Base-by-base conservation (phyloP, 2,888 invertebrate species). In the Pterostichus niger region DNA sequence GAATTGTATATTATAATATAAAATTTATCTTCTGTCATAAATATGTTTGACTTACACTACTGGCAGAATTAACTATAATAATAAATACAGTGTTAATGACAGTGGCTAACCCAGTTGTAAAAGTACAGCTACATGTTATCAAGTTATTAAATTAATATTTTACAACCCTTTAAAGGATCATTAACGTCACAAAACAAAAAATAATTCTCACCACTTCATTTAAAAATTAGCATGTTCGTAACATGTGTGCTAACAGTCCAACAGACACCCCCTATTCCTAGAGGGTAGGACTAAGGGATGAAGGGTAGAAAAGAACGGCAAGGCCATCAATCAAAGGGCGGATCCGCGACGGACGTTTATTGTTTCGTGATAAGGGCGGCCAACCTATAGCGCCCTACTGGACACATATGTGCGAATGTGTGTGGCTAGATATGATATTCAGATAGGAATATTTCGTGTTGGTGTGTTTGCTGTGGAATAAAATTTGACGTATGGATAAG, bases 311-410 rank as follows among this genome's bases (percentile, higher is more conserved):
- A 9, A 5, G 56, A 24, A 24, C 64, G 31, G n/a, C 64, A 79
- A 52, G 64, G 79, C 64, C 24, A 80, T 80, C 79, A 80, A 80
- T 80, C 79, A 80, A 68, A 80, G 68, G 79, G 64, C 68, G 79
- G 40, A 80, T 64, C 13, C 68, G 33, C 46, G 31, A 15, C 68
- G 33, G 79, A 80, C 79, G 79, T 80, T 80, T 80, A 80, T 80
- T 80, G 79, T 64, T 80, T 64, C 68, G 31, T 49, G 79, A 80
- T 80, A 80, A 64, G 64, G 79, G 78, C 64, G 31, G 17, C 13
- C 64, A 61, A 64, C 64, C 35, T 64, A 13, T 35, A n/a, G 68
- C 44, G 44, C 7, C 6, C n/a, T 40, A 68, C 68, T 44, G 68
- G 68, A 68, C 68, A 68, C 40, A 68, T 68, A 68, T 68, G 68